phyloP scores from a whole-genome alignment of 2,797 vertebrate species.

The Hybognathus amarus region DNA sequence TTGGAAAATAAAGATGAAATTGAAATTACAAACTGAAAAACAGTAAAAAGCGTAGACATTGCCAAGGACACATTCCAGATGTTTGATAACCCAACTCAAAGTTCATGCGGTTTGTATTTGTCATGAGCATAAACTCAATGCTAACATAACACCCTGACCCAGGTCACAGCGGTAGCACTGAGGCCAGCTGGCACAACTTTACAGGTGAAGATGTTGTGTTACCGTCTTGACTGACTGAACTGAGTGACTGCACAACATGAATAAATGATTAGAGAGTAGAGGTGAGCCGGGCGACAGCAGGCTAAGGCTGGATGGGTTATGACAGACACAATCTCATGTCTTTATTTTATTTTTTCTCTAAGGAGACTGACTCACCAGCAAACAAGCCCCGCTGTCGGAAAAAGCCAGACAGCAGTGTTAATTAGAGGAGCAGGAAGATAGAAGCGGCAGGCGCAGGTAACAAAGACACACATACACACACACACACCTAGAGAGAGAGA shows the following conservation, averaged over 20 bases:
- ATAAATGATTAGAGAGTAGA: slow-evolving; percentile 71
- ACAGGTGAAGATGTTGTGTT: slow-evolving; percentile 63
- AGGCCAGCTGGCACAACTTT: slow-evolving; percentile 52
- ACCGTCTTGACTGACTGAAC: slow-evolving; percentile 57
- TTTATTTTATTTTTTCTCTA: slow-evolving; percentile 52
- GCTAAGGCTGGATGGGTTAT: slow-evolving; percentile 52
- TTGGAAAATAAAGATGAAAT: neutral
- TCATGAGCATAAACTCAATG: slow-evolving; percentile 8
- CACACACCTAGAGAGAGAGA: neutral
- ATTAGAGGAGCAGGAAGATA: slow-evolving; percentile 58
- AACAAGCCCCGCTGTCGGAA: slow-evolving; percentile 59
- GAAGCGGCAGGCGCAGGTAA: slow-evolving; percentile 47
- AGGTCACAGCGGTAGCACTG: slow-evolving; percentile 19
- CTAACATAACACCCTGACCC: slow-evolving; percentile 23
- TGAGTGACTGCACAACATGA: slow-evolving; percentile 68
- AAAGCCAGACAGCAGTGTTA: slow-evolving; percentile 60
- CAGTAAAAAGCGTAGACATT: neutral
- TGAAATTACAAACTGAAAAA: neutral
- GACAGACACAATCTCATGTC: slow-evolving; percentile 55
- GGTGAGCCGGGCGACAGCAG: slow-evolving; percentile 49
- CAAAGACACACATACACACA: slow-evolving; percentile 26
- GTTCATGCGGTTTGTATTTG: slow-evolving; percentile 4
- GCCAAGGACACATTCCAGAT: neutral
- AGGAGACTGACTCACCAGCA: slow-evolving; percentile 51
- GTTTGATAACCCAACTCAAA: slow-evolving; percentile 1